These are phyloP conservation scores for Antechinus flavipes DNA, from an alignment of 2,113 vertebrate genomes.

Conservation along the genomic window DNA sequence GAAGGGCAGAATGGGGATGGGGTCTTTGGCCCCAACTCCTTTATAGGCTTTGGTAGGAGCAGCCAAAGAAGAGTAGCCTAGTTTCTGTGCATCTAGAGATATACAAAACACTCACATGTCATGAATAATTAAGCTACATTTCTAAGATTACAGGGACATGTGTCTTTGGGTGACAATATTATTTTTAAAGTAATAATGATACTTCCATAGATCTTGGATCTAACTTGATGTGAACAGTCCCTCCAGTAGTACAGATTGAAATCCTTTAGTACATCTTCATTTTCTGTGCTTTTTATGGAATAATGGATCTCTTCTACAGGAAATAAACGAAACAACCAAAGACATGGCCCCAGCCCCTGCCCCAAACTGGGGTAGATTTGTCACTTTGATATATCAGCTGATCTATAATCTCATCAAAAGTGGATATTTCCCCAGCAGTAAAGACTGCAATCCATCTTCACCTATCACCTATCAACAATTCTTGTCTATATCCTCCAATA, in stretches of 20 bases:
- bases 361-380: not conserved
- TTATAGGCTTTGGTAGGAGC: not conserved
- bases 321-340: not conserved
- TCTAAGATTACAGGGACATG: slow-evolving; percentile 41
- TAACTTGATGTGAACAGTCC: not conserved
- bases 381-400: not conserved
- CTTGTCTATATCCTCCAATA: not conserved
- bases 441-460: not conserved
- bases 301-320: not conserved
- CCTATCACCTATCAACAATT: not conserved
- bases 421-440: not conserved
- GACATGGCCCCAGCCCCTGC: too few relatives aligned
- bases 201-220: not conserved
- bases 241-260: not conserved
- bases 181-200: slow-evolving; percentile 38
- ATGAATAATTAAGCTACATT: slow-evolving; percentile 46
- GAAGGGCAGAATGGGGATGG: not conserved
- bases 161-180: slow-evolving; percentile 24
- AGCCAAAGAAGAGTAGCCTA: not conserved
- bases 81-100: not conserved
- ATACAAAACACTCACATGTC: not conserved
- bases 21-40: not conserved
- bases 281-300: not conserved
- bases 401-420: not conserved
- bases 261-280: not conserved